Evolutionary conservation across 2,113 vertebrate genomes (phyloP).

Genomic region (Chunga burmeisteri): DNA sequence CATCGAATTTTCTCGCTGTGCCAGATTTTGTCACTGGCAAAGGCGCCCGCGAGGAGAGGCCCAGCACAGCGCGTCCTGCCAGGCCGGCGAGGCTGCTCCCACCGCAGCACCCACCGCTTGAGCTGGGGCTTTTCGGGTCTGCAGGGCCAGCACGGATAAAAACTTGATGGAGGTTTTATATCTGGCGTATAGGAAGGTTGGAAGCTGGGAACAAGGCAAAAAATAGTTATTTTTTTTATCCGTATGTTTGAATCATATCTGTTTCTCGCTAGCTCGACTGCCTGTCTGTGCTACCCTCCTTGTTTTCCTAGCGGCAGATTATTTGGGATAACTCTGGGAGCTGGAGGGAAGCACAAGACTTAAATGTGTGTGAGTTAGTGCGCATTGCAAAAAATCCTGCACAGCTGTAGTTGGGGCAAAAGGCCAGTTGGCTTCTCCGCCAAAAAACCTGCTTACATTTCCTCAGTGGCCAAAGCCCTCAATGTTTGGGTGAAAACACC

Average conservation of each 20-base stretch:
- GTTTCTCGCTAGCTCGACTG: background rate
- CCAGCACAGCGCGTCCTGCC: background rate
- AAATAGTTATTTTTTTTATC: background rate
- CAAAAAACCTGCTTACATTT: constrained; percentile 58
- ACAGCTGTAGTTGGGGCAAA: constrained; percentile 60
- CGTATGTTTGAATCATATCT: background rate
- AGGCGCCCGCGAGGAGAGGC: background rate
- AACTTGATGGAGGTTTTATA: background rate
- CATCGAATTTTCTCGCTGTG: constrained; percentile 21
- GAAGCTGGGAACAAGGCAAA: background rate
- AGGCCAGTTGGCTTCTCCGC: constrained; percentile 33
- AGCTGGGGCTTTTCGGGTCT: background rate
- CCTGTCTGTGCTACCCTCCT: background rate
- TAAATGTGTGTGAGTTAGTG: background rate
- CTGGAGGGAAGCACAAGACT: background rate
- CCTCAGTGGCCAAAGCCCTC: constrained; percentile 41
- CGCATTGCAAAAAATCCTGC: background rate
- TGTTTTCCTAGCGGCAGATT: constrained; percentile 37
- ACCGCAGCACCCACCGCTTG: background rate
- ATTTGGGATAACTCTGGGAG: constrained; percentile 35
- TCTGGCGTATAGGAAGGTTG: background rate
- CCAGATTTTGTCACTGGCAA: constrained; percentile 59
- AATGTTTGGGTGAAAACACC: constrained; percentile 23
- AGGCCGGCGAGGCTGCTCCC: background rate
- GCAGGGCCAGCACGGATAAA: background rate